These are phyloP conservation scores for Turdus rufiventris DNA, from an alignment of 2,113 vertebrate genomes.

Conservation along the genomic window DNA sequence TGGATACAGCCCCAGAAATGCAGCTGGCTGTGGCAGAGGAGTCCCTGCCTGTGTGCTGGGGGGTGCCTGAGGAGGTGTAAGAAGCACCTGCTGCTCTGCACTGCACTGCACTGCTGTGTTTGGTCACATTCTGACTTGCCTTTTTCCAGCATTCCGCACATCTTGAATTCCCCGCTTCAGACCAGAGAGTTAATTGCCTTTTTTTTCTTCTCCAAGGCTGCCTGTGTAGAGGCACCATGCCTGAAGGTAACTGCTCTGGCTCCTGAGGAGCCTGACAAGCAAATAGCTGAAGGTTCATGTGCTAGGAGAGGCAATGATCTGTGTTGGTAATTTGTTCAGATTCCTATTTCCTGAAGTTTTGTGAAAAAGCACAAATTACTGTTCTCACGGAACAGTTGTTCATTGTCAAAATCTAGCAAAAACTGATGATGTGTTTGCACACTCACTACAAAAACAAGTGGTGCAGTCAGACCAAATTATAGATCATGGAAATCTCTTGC, in stretches of 20 bases:
- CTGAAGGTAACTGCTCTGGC: neutral
- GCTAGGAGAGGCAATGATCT: neutral
- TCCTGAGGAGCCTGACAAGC: neutral
- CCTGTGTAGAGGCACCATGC: rapidly evolving
- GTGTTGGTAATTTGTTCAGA: neutral
- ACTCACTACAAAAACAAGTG: rapidly evolving
- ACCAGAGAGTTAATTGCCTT: neutral
- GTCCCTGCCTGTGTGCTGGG: neutral
- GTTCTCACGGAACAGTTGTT: neutral
- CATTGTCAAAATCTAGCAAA: neutral
- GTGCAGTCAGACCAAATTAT: rapidly evolving
- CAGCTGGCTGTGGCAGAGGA: neutral
- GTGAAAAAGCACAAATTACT: neutral
- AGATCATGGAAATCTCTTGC: neutral
- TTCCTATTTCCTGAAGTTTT: neutral
- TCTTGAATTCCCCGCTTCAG: neutral
- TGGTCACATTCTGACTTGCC: neutral
- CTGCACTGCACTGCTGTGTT: neutral
- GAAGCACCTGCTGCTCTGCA: neutral
- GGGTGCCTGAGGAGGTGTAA: rapidly evolving
- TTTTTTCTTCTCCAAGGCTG: too few species aligned
- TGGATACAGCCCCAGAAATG: neutral
- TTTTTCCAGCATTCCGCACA: neutral
- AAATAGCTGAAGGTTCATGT: neutral
- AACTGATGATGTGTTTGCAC: neutral